Base-by-base conservation (phyloP, 1,140 invertebrate species). In the Cotesia typhae region DNA sequence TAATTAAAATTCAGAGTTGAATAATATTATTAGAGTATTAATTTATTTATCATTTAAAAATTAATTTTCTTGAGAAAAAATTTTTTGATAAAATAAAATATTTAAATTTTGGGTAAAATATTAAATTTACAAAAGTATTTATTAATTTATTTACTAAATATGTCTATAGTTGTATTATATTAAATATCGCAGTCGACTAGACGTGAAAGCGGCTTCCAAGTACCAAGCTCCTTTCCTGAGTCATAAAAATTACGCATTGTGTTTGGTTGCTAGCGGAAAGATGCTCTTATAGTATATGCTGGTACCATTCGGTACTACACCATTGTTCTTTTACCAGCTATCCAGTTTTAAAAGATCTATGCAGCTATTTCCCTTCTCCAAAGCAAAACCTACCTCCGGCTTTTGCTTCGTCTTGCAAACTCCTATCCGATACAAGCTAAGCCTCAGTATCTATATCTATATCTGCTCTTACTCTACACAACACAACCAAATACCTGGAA, bases 241-340 rank as follows among this genome's bases (percentile, higher is more conserved):
- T 77, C 74, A 75, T 77, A 77, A 77, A 77, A 77, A 77, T 77
- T 67, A 73, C 72, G 76, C 72, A 77, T 77, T 77, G 76, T 77
- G 60, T 76, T 77, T 77, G 74, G 72, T 67, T 76, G 74, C 72
- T 65, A 77, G 76, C 76, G 76, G 76, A 77, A 77, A 77, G 76
- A 77, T 77, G 76, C 73, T 68, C 75, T 72, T 72, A 61, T 73
- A 65, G 67, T 63, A 67, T 71, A 70, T 35, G 66, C 66, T 70
- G 76, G 71, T 77, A 55, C 41, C 41, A 47, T 47, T 47, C 41
- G 41, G 41, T 47, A 47, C 41, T 67, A 55, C 41, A 55, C 66
- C 66, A 67, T 67, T 67, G 66, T 67, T 67, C 66, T 66, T 66
- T 41, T 67, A 55, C 41, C 47, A 67, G 37, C 74, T 72, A 73